phyloP scores from a whole-genome alignment of 2,888 invertebrate species.

The Drosophila pseudotakahashii region DNA sequence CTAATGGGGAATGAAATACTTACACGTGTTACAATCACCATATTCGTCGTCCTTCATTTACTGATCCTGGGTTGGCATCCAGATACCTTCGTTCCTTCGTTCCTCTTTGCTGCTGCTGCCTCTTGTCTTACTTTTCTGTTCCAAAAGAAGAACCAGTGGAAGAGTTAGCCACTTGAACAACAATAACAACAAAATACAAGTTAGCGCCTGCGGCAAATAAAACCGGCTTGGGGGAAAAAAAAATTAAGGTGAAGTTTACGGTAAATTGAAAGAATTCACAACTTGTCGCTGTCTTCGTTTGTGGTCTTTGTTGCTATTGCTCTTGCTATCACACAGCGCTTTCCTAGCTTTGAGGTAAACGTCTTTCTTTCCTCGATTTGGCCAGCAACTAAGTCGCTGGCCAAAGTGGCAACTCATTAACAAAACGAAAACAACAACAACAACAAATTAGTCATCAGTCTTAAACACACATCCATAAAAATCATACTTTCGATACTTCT shows the following conservation, averaged over 20 bases:
- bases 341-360: constrained; percentile 38
- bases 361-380: constrained; percentile 54
- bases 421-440: constrained; percentile 23
- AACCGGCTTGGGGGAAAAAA: constrained; percentile 67
- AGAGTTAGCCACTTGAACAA: constrained; percentile 51
- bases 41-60: constrained; percentile 86
- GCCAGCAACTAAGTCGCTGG: constrained; percentile 28
- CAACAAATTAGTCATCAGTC: constrained; percentile 55
- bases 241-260: constrained; percentile 84
- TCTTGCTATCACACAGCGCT: neutral
- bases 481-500: constrained; percentile 52
- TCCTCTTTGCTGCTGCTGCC: constrained; percentile 28
- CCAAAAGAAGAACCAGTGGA: constrained; percentile 51
- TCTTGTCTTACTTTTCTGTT: constrained; percentile 32
- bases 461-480: constrained; percentile 25
- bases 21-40: constrained; percentile 93
- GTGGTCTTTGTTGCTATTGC: constrained; percentile 33
- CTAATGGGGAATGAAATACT: constrained; percentile 78
- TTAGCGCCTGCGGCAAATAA: constrained; percentile 65
- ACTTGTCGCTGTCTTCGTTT: constrained; percentile 56
- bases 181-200: constrained; percentile 47
- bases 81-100: constrained; percentile 45
- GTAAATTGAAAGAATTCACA: constrained; percentile 82
- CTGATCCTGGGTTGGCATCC: constrained; percentile 74
- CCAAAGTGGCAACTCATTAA: constrained; percentile 20